Evolutionary conservation across 2,888 invertebrate species (phyloP).

Genomic region (Eulithis prunata): DNA sequence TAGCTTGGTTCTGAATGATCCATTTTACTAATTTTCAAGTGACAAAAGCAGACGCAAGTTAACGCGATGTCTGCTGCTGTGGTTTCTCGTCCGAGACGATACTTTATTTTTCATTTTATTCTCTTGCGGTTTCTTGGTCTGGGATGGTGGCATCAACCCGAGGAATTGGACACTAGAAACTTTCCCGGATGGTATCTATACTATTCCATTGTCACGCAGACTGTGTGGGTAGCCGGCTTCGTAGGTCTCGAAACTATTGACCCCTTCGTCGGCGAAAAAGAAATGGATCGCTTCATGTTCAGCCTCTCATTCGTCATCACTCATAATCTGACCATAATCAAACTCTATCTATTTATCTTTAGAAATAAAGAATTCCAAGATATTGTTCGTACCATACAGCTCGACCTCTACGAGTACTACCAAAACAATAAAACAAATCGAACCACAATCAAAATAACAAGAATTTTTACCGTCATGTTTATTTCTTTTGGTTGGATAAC

Average conservation of each 20-base stretch:
- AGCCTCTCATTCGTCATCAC: conserved; percentile 79
- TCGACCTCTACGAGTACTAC: conserved; percentile 66
- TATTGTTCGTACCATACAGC: conserved; percentile 67
- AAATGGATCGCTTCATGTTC: conserved; percentile 77
- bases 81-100: conserved; percentile 57
- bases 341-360: conserved; percentile 74
- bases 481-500: conserved; percentile 77
- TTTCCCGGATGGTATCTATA: conserved; percentile 72
- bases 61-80: conserved; percentile 40
- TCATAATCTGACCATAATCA: conserved; percentile 74
- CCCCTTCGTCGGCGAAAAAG: conserved; percentile 76
- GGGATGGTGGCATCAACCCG: conserved; percentile 80
- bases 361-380: conserved; percentile 71
- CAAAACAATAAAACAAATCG: conserved; percentile 65
- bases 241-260: conserved; percentile 78
- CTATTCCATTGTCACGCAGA: conserved; percentile 69
- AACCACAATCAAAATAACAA: conserved; percentile 61
- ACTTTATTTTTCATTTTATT: conserved; percentile 68
- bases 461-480: conserved; percentile 66
- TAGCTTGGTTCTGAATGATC: conserved; percentile 6
- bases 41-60: neutral
- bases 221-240: conserved; percentile 75
- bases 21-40: conserved; percentile 12
- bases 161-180: conserved; percentile 65
- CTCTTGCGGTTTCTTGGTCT: conserved; percentile 70